Conservation (phyloP, 2,888 invertebrate genomes). For the Agrotis exclamationis region DNA sequence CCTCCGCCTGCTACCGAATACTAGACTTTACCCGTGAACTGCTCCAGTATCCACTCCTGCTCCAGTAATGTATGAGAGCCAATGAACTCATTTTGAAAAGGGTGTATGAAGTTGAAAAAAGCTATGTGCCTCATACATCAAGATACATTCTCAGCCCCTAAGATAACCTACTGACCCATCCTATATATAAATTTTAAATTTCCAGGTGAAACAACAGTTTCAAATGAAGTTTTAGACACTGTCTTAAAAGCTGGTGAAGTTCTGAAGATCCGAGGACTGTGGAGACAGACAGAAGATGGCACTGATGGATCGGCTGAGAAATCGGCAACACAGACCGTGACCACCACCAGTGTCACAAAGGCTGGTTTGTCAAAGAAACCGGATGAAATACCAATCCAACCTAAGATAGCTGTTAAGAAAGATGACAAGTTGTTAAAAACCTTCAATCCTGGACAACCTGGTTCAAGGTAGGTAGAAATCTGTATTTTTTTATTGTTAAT, state of each 20-base stretch:
- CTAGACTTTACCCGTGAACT: not conserved
- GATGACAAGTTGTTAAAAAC: constrained; percentile 88
- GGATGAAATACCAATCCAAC: constrained; percentile 72
- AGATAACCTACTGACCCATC: not conserved
- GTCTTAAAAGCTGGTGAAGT: constrained; percentile 96
- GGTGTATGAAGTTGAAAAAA: not conserved
- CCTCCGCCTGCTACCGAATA: too few species aligned
- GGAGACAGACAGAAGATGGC: constrained; percentile 92
- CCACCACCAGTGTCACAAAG: constrained; percentile 76
- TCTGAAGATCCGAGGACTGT: constrained; percentile 95
- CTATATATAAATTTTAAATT: constrained; percentile 4
- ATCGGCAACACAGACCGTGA: constrained; percentile 69
- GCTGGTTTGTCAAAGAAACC: constrained; percentile 76
- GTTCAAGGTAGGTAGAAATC: constrained; percentile 75
- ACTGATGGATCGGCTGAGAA: constrained; percentile 80
- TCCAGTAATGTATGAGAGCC: too few species aligned
- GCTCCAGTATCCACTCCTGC: not conserved
- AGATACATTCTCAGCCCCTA: not conserved
- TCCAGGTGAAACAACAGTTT: constrained; percentile 95
- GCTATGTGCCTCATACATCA: too few species aligned
- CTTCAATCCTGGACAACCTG: constrained; percentile 81
- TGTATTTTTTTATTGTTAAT: too few species aligned
- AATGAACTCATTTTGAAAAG: too few species aligned
- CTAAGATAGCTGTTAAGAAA: constrained; percentile 87
- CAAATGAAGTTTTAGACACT: constrained; percentile 95